Evolutionary conservation across 2,113 vertebrate species (phyloP), one percentile per base, ranked within the genome.

Genomic region (Chelonoidis abingdonii): DNA sequence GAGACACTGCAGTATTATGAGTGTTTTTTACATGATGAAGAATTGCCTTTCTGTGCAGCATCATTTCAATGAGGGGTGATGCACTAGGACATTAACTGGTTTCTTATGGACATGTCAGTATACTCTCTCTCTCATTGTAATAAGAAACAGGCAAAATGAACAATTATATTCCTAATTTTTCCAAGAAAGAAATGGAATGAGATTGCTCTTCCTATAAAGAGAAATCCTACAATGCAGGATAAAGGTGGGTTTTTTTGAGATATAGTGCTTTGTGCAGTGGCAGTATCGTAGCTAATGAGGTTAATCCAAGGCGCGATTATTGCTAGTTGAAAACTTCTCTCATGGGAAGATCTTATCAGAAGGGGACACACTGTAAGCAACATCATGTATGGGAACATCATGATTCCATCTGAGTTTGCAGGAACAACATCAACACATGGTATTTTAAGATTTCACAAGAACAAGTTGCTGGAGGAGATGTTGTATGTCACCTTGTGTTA

Each of bases 201-300:
- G 44, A 44, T 6, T 47, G 83, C 16, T 22, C 49, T 44, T 57
- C 16, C 21, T 5, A 25, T 44, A 13, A 24, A 24, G 21, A 76
- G 38, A 44, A 76, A 76, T 25, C 38, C 38, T 76, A 41, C 41
- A 76, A 17, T 44, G 10, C 21, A 24, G 12, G 72, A 44, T 44
- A 41, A 76, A 22, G 38, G 21, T 10, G 38, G 69, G 5, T 6
- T n/a, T 8, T 3, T 6, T 65, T 16, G 59, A 38, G 41, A 0
- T 2, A 44, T 8, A 41, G 38, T 12, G 41, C 98, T 98, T 98
- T 98, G 98, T 98, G 98, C 98, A 98, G 98, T 98, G 98, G 98
- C 98, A 98, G 98, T 98, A 98, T 98, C 98, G 98, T 98, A 98
- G 98, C 98, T 98, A 96, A 98, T 98, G 98, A 98, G 98, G 98